Evolutionary conservation across 2,888 invertebrate species (phyloP), one percentile per base, ranked within the genome.

Genomic region (Pandemis heparana): DNA sequence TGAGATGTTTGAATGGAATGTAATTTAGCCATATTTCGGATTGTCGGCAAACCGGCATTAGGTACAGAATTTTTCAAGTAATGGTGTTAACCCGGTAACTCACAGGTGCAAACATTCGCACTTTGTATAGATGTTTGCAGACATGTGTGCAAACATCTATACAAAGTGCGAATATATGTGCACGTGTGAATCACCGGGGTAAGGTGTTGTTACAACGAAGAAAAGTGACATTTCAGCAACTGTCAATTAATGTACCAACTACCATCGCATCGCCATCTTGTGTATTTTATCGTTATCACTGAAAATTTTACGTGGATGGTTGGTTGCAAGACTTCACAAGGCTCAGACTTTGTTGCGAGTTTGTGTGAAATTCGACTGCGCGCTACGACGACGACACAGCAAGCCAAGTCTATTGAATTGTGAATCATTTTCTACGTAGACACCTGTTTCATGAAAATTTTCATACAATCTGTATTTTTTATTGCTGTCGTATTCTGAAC

Each of bases 211-310:
- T 66, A 71, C 53, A 0, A 6, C 3, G 7, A 53, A 61, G 9
- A 7, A 60, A 65, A 41, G 6, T 69, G 61, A 39, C 48, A 62
- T 16, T 60, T 18, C 23, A 12, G 46, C 23, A 14, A 56, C 62
- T 67, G 62, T 67, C 51, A 61, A 46, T 32, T 65, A 38, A 48
- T 39, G 43, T 69, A 65, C 60, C 65, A n/a, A n/a, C n/a, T n/a
- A n/a, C n/a, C n/a, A n/a, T n/a, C n/a, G n/a, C n/a, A 74, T 61
- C 74, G 74, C 74, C 74, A 74, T 74, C 74, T 74, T 74, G 74
- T 74, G 74, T n/a, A 53, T 70, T 70, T 61, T 74, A 65, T 74
- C 74, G 74, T 74, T 70, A 74, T 74, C 74, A 74, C 74, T 65
- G 61, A 70, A 70, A 51, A 70, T 69, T 63, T 43, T 74, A 74